A percentile compares a stretch with the other conserved stretches of the same genome.
phyloP scores from a whole-genome alignment of 2,113 vertebrate genomes.

The Sphyrna mokarran region DNA sequence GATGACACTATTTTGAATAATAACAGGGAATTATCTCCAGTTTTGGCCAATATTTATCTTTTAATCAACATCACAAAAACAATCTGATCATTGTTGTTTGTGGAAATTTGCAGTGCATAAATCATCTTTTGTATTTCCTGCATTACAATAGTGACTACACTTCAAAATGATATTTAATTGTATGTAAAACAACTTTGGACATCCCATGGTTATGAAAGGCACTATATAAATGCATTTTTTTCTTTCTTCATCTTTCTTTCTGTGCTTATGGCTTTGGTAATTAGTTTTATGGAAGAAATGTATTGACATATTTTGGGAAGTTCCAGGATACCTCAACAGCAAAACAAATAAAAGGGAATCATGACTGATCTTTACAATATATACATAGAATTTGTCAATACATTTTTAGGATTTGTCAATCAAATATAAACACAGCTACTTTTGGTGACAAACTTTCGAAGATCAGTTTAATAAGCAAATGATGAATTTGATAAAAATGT shows the following conservation, averaged over 20 bases:
- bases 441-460: neutral
- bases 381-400: neutral
- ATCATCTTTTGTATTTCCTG: neutral
- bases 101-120: neutral
- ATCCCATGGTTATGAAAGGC: neutral
- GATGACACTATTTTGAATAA: neutral
- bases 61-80: neutral
- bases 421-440: neutral
- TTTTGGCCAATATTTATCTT: neutral
- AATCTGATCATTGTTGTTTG: neutral
- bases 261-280: neutral
- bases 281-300: neutral
- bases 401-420: constrained; percentile 3
- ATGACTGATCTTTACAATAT: neutral
- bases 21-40: neutral
- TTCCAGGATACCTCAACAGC: neutral
- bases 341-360: neutral
- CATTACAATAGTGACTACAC: neutral
- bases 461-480: neutral
- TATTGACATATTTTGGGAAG: neutral
- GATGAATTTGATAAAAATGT: neutral
- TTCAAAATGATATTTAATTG: neutral
- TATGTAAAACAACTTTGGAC: neutral
- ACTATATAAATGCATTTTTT: neutral
- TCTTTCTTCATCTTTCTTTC: too few relatives aligned